Base-by-base conservation (phyloP, 2,888 invertebrate genomes). In the Cylloceria caligata region DNA sequence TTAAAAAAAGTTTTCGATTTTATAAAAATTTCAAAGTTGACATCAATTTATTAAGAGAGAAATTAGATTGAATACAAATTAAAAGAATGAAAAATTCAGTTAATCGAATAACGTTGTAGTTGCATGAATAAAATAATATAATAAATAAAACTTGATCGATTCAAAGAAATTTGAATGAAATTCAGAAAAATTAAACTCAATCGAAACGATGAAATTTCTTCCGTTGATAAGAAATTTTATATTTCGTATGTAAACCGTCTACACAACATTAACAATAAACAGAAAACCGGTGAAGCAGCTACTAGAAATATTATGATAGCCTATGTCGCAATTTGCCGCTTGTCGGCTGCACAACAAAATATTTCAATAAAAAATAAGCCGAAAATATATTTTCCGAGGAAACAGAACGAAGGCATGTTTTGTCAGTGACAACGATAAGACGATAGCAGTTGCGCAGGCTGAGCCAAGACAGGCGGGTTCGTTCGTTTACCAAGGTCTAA, bases 401-500 rank as follows among this genome's bases (percentile, higher is more conserved):
- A 52, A 74, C 52, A 39, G 36, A 49, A 16, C 6, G 19, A n/a
- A 4, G 5, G 6, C n/a, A 36, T 67, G 75, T 75, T 57, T 67
- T 60, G 67, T 75, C 67, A 60, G 75, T 60, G 16, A 34, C 36
- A 27, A 67, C 60, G 57, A 68, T 75, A 75, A 75, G 67, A 60
- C 34, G 16, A 42, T 42, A 21, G 19, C 24, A 11, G 13, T 27
- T 0, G 34, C 5, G 11, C 30, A 34, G 30, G 7, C 34, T 19
- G 21, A 24, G 36, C 36, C 52, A 34, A 49, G 4, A 69, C 45
- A 71, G 71, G 7, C 62, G 11, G 47, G 1, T 13, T 72, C 68
- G 24, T 52, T 73, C 52, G 62, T 45, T 75, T 75, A 67, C 30
- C 16, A 64, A 47, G 34, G 9, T 67, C 11, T 34, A 30, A n/a